Conservation (phyloP, 2,797 vertebrate genomes). For the Knipowitschia caucasica region DNA sequence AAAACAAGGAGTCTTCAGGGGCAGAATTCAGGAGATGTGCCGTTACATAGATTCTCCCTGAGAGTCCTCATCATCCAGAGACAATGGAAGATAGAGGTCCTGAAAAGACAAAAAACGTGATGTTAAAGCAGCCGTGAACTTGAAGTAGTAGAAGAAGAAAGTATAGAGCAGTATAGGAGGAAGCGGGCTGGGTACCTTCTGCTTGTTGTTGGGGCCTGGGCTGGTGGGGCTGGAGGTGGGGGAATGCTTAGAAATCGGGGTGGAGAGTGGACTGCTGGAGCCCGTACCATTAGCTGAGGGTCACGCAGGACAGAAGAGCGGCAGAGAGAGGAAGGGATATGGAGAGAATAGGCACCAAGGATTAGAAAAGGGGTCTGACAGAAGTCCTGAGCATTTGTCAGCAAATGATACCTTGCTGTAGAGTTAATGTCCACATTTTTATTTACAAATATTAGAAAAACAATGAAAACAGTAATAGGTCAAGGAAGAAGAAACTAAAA, state of each 20-base stretch:
- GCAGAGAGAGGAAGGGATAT: slow-evolving; percentile 10
- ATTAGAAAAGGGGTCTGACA: slow-evolving; percentile 37
- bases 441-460: too few relatives aligned
- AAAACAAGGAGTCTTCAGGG: slow-evolving; percentile 62
- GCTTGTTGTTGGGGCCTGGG: slow-evolving; percentile 92
- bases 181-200: slow-evolving; percentile 85
- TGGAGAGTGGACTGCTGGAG: slow-evolving; percentile 97
- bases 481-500: too few relatives aligned
- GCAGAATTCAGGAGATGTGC: slow-evolving; percentile 38
- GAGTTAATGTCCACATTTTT: too few relatives aligned
- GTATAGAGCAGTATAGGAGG: too few relatives aligned
- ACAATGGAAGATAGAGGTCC: slow-evolving; percentile 96
- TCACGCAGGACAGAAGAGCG: slow-evolving; percentile 17
- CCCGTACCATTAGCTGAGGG: slow-evolving; percentile 90
- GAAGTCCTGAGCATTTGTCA: neutral
- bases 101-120: slow-evolving; percentile 62
- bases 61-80: slow-evolving; percentile 96
- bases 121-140: neutral
- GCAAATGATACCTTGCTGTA: neutral
- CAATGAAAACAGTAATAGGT: too few relatives aligned
- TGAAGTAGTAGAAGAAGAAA: neutral
- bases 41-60: slow-evolving; percentile 94
- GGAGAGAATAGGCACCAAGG: slow-evolving; percentile 30
- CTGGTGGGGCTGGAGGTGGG: slow-evolving; percentile 97
- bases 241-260: slow-evolving; percentile 97